Base-by-base conservation (phyloP, 2,888 invertebrate species). In the Gonocerus acuteangulatus region DNA sequence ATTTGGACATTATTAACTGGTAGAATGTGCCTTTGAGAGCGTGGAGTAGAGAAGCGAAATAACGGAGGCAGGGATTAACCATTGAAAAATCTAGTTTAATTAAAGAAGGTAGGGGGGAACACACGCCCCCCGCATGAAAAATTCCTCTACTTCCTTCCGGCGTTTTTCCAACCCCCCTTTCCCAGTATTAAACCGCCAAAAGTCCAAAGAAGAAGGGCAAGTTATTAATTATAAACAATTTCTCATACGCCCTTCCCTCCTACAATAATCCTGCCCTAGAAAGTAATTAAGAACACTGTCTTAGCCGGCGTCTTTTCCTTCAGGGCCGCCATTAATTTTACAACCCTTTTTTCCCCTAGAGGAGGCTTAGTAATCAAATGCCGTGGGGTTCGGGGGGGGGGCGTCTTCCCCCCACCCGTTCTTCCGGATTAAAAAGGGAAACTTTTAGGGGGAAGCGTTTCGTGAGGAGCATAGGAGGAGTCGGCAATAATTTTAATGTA, bases 151-250 rank as follows among this genome's bases (percentile, higher is more conserved):
- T 39, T 39, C 54, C 54, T 36, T 23, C n/a, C 36, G 39, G 39
- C 54, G 51, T 51, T 51, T 51, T 51, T 51, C 54, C 54, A 22
- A 2, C 18, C 7, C 18, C 39, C 21, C 36, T 32, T 19, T 11
- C 6, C 42, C 39, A 39, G 39, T 22, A 39, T 22, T 42, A 54
- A 42, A 42, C 54, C 54, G n/a, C 54, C 22, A n/a, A 36, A 51
- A 51, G 51, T 51, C 54, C 21, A 54, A 54, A 42, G 54, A 54
- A 54, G 39, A 42, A 54, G 13, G 42, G 36, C 22, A 42, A 54
- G 54, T 42, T 54, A 54, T 54, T 54, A 54, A 54, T 54, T 54
- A 54, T 54, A 54, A 54, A 54, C 54, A 54, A 54, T 54, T 54
- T 54, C 54, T 54, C 54, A 54, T 54, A 54, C 54, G 54, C 11